Percentiles rank a stretch among this genome's conserved stretches.
Conservation (phyloP, 1,140 invertebrate genomes). For the Nebria ingens region DNA sequence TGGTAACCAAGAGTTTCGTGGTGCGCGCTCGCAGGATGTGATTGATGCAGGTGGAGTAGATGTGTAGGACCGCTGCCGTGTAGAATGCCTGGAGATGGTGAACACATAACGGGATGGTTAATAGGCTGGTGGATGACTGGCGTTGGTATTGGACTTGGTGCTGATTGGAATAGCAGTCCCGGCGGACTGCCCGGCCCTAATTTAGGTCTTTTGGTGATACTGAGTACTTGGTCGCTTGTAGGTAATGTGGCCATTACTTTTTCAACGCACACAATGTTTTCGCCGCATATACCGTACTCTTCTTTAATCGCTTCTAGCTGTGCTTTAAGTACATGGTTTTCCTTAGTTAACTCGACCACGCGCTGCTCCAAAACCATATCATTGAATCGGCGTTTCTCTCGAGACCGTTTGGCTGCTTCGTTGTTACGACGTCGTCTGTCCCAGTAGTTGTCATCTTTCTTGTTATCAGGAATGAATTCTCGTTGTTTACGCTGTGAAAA, state of each 20-base stretch:
- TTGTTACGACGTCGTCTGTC: constrained; percentile 90
- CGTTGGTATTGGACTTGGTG: constrained; percentile 52
- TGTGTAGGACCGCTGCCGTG: constrained; percentile 34
- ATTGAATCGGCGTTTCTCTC: constrained; percentile 91
- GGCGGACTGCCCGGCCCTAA: constrained; percentile 34
- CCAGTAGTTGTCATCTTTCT: constrained; percentile 97
- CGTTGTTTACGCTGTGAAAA: constrained; percentile 85
- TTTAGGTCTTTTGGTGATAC: constrained; percentile 70
- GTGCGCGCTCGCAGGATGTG: constrained; percentile 36
- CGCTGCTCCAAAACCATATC: constrained; percentile 93
- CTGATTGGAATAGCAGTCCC: constrained; percentile 43
- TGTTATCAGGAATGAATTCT: constrained; percentile 93
- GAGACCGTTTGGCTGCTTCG: constrained; percentile 86
- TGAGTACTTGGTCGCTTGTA: constrained; percentile 69
- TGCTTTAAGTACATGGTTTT: constrained; percentile 86
- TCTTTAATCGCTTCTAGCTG: constrained; percentile 88
- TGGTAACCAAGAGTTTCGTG: constrained; percentile 32
- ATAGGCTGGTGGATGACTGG: constrained; percentile 55
- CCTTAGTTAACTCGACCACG: constrained; percentile 87
- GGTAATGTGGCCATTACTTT: constrained; percentile 77
- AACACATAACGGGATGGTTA: constrained; percentile 20
- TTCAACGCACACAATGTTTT: constrained; percentile 73
- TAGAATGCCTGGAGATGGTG: constrained; percentile 28
- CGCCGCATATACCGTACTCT: constrained; percentile 83
- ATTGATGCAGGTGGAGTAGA: constrained; percentile 39